Base-by-base conservation (phyloP, 1,140 invertebrate genomes). In the Dinoponera quadriceps region DNA sequence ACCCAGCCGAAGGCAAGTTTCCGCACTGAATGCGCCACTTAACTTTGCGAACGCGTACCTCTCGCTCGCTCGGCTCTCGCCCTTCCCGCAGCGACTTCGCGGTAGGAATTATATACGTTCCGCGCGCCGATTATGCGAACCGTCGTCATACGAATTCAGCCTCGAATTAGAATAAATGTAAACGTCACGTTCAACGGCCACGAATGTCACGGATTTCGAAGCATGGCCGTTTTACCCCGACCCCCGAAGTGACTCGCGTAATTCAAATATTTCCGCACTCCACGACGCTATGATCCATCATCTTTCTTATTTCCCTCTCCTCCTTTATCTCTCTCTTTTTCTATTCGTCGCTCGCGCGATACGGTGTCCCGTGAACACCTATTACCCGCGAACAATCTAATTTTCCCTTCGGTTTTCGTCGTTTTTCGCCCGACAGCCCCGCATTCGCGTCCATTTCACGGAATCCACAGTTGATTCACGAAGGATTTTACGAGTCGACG, bases 401-500 rank as follows among this genome's bases (percentile, higher is more conserved):
- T 80, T 33, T 80, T 69, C 25, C 59, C 27, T 55, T 22, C 27
- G 9, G 38, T n/a, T 33, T 49, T 62, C 22, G 14, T 57, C 63
- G 22, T 71, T 81, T 81, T 63, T 63, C 49, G 48, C 54, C 65
- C 57, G 54, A 77, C 27, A 57, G 66, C 20, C 49, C 62, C 44
- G 59, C 59, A 60, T 16, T 66, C 72, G 81, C 62, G 66, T 54
- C 66, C 68, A 73, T 86, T 84, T 74, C 66, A 48, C 62, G 65
- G 55, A 54, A 59, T 38, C 71, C 78, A 20, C 66, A 54, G 82
- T 86, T 69, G 85, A 87, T 88, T 88, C 66, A 65, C 55, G 25
- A 59, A 69, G 77, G 55, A 87, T 82, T 87, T 88, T 85, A 87
- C 85, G 85, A 88, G 83, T 78, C 60, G 59, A 57, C 71, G 75